Evolutionary conservation across 2,888 invertebrate genomes (phyloP), one percentile per base, ranked within the genome.

Genomic region (Drosophila testacea): DNA sequence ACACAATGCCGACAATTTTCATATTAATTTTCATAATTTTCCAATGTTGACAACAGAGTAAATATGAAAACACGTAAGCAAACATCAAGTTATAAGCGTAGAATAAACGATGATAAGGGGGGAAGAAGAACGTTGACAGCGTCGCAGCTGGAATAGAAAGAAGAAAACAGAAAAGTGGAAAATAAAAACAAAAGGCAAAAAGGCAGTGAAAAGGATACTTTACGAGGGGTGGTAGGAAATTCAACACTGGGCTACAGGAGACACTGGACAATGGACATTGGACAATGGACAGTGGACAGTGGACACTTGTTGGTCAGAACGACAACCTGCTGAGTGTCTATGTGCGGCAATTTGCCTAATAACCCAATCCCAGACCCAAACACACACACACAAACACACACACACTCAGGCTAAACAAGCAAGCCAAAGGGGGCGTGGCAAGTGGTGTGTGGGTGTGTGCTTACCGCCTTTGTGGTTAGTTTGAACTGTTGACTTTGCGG

Each of bases 401-500:
- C 55, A 22, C 6, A 4, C 3, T 7, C 5, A n/a, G 41, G 28
- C 7, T 9, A 41, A 13, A 16, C n/a, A 10, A 30, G 0, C 6
- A 4, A 4, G 36, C n/a, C 3, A 13, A 30, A 1, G 11, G n/a
- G 27, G 38, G 28, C 2, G 38, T 56, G 48, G 56, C 27, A 46
- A 41, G 36, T 11, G 27, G 38, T 13, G 44, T 50, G 62, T 5
- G 42, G 28, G 39, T 39, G 57, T 60, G 32, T 32, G 32, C 32
- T 83, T 73, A 70, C 88, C 72, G 64, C 57, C 68, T 73, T 73
- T 83, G 83, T 71, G 83, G 83, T 83, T 86, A 83, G 87, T 83
- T 83, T 89, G 89, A 83, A 86, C 89, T 83, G 83, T 83, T 83
- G 83, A 83, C 83, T 86, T 75, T 83, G 83, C 67, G 89, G 83